phyloP scores from a whole-genome alignment of 1,140 invertebrate species.

The Caligus rogercresseyi region DNA sequence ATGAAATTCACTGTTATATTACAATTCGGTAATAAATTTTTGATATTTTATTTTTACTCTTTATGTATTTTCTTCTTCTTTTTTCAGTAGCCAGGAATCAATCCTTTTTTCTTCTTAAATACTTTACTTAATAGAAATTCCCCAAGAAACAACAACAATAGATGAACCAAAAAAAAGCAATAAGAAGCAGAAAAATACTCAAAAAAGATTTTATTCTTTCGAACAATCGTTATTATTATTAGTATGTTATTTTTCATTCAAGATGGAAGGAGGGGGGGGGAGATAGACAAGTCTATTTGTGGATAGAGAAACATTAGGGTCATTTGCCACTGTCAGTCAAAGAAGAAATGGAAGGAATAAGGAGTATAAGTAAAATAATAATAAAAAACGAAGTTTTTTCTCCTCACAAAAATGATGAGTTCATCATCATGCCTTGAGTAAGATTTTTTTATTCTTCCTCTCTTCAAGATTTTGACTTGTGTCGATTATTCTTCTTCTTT shows the following conservation, averaged over 20 bases:
- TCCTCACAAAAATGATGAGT: background rate
- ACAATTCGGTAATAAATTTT: no score
- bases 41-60: no score
- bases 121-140: no score
- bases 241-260: background rate
- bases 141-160: no score
- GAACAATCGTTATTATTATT: background rate
- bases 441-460: background rate
- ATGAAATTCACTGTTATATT: no score
- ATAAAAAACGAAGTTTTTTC: background rate
- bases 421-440: background rate
- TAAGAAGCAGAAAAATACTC: background rate
- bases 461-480: background rate
- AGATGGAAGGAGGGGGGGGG: no score
- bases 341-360: background rate
- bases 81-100: no score
- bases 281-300: background rate
- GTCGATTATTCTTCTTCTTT: background rate
- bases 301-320: background rate
- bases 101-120: no score
- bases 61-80: no score
- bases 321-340: background rate
- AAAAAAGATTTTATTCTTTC: background rate
- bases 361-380: no score
- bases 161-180: no score